phyloP scores from a whole-genome alignment of 1,140 invertebrate species.

The Trichomalopsis sarcophagae region DNA sequence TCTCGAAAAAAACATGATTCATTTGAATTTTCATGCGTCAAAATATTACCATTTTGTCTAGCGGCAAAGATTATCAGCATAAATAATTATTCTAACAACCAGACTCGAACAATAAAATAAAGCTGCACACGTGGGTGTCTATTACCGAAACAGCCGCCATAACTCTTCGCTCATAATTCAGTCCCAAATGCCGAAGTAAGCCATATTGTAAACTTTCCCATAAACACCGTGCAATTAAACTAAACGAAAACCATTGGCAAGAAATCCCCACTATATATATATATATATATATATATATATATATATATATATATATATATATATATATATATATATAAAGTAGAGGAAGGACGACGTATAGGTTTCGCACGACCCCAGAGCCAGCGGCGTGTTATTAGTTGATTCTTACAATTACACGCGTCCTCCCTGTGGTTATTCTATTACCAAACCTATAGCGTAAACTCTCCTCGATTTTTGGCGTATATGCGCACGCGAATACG shows the following conservation, averaged over 20 bases:
- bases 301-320: too few species aligned
- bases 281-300: neutral
- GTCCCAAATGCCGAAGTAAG: neutral
- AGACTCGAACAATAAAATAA: neutral
- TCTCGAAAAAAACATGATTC: too few species aligned
- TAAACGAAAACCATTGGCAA: constrained; percentile 25
- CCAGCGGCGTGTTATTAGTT: constrained; percentile 65
- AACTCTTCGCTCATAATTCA: neutral
- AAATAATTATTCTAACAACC: neutral
- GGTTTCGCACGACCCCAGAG: constrained; percentile 51
- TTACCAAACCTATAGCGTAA: constrained; percentile 54
- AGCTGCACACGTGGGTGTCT: neutral
- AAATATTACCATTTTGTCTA: too few species aligned
- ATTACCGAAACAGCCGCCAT: neutral
- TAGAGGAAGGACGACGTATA: neutral
- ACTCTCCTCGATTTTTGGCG: constrained; percentile 19
- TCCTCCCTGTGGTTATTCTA: constrained; percentile 67
- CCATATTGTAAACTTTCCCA: constrained; percentile 3
- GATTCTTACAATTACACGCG: constrained; percentile 66
- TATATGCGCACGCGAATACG: constrained; percentile 10
- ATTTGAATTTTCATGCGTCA: neutral
- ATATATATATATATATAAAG: neutral
- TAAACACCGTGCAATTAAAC: constrained; percentile 35
- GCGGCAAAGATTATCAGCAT: neutral
- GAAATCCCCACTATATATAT: neutral